These are phyloP conservation scores for Ashinkailepas kermadecensis DNA, from an alignment of 2,888 invertebrate genomes.

Conservation along the genomic window DNA sequence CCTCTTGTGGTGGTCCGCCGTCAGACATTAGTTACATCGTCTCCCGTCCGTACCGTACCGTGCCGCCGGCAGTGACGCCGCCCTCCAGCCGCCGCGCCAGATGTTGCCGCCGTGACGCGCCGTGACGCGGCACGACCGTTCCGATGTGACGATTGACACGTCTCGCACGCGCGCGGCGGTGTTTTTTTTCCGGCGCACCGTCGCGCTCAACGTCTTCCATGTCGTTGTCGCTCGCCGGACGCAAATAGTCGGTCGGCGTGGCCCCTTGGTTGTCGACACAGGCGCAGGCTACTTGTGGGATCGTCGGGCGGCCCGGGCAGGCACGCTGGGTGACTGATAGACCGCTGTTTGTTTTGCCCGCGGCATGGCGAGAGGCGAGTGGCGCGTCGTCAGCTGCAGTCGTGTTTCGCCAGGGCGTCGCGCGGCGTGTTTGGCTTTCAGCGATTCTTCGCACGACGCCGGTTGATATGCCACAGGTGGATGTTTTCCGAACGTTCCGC, in stretches of 20 bases:
- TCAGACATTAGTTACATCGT: no score
- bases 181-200: neutral
- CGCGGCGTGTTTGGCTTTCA: neutral
- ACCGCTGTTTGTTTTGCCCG: neutral
- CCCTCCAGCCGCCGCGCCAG: neutral
- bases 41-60: neutral
- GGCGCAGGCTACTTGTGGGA: neutral
- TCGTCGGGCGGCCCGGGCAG: neutral
- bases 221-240: neutral
- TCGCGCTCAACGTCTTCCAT: neutral
- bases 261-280: no score
- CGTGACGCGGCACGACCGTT: neutral
- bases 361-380: neutral
- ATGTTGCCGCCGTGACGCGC: neutral
- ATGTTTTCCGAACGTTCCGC: no score
- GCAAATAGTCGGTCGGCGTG: neutral
- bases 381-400: neutral
- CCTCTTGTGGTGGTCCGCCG: no score
- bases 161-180: neutral
- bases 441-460: neutral
- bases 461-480: neutral
- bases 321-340: neutral
- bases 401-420: neutral
- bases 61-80: neutral
- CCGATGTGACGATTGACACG: neutral